Evolutionary conservation across 1,140 invertebrate genomes (phyloP).

Genomic region (Bombus consobrinus): DNA sequence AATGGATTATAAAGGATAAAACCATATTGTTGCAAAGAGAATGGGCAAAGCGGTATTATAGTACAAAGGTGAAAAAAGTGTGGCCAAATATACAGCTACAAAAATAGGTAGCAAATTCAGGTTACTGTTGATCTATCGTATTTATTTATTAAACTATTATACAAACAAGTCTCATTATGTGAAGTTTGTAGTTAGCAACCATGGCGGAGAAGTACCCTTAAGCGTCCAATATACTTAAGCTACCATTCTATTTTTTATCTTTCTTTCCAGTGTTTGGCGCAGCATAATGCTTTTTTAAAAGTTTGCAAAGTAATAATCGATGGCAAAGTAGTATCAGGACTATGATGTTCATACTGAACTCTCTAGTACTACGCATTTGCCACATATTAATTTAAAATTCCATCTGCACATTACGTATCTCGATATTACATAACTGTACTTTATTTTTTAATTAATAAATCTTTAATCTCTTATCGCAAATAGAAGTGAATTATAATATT

Average conservation of each 20-base stretch:
- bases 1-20: background rate
- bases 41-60: background rate
- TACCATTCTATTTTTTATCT: background rate
- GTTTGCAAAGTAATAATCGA: background rate
- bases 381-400: background rate
- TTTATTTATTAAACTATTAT: background rate
- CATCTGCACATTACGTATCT: background rate
- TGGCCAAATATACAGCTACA: background rate
- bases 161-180: background rate
- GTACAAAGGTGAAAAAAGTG: no score
- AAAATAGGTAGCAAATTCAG: background rate
- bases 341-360: background rate
- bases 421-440: no score
- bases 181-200: background rate
- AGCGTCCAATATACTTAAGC: background rate
- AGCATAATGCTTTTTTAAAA: background rate
- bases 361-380: background rate
- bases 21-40: background rate
- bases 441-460: no score
- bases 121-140: background rate
- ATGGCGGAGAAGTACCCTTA: background rate
- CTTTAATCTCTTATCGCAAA: background rate
- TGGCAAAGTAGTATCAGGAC: background rate
- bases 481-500: no score
- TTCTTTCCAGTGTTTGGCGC: background rate